Percentiles rank a stretch among this genome's conserved stretches.
phyloP scores from a whole-genome alignment of 2,113 vertebrate genomes.

The Myotis davidii region DNA sequence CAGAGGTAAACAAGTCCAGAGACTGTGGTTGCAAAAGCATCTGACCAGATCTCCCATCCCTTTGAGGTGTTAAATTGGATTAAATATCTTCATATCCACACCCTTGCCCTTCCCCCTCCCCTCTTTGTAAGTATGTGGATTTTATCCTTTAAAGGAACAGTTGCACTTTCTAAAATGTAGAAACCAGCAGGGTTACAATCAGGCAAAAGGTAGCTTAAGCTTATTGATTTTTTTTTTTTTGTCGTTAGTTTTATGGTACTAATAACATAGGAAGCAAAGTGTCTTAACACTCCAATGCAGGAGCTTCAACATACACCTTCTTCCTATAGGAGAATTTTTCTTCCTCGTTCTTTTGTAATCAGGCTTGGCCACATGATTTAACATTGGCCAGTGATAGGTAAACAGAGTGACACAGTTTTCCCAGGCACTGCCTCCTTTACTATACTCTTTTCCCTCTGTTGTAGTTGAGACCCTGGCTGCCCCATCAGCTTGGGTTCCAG shows the following conservation, averaged over 20 bases:
- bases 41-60: neutral
- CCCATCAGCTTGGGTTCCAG: neutral
- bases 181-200: neutral
- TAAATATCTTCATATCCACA: neutral
- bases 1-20: slow-evolving; percentile 56
- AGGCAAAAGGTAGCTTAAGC: neutral
- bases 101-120: too few species aligned
- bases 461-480: neutral
- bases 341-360: neutral
- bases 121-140: neutral
- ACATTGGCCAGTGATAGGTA: neutral
- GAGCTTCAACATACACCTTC: neutral
- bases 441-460: neutral
- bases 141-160: slow-evolving; percentile 50
- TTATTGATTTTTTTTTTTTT: neutral
- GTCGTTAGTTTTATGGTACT: slow-evolving; percentile 38
- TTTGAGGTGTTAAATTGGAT: slow-evolving; percentile 54
- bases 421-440: neutral
- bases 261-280: neutral
- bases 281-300: neutral
- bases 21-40: slow-evolving; percentile 18
- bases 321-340: neutral
- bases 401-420: neutral
- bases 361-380: neutral
- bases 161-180: slow-evolving; percentile 20